phyloP scores from a whole-genome alignment of 2,113 vertebrate genomes.

The Epinephelus lanceolatus region DNA sequence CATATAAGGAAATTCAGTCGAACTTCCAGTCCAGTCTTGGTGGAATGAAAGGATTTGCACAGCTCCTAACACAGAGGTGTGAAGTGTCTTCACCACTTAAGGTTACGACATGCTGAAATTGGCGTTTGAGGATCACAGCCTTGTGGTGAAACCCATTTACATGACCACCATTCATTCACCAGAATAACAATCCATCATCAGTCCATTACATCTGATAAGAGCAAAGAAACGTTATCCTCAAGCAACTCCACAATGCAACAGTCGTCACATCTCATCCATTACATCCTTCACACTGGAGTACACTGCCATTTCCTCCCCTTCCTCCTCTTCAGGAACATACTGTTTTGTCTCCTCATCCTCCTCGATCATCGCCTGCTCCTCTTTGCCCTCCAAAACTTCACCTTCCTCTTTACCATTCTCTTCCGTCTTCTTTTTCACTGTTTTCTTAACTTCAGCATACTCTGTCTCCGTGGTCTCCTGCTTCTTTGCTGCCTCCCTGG shows the following conservation, averaged over 20 bases:
- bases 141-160: not conserved
- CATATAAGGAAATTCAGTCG: not conserved
- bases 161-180: not conserved
- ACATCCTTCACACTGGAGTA: slow-evolving; percentile 60
- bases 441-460: slow-evolving; percentile 76
- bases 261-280: slow-evolving; percentile 33
- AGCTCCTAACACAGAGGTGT: not conserved
- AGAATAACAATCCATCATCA: not conserved
- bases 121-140: too few species aligned
- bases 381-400: slow-evolving; percentile 13
- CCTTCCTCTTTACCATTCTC: not conserved
- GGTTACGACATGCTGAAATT: not conserved
- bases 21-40: not conserved
- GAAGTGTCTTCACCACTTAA: not conserved
- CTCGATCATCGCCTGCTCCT: slow-evolving; percentile 17
- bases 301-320: slow-evolving; percentile 20
- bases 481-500: slow-evolving; percentile 1
- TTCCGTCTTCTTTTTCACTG: not conserved
- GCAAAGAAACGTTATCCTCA: not conserved
- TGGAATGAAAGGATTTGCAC: not conserved
- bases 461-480: slow-evolving; percentile 51
- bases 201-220: not conserved
- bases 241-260: not conserved
- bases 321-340: slow-evolving; percentile 12
- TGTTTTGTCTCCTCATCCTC: slow-evolving; percentile 7